Conservation (phyloP, 1,140 invertebrate species). For the Caenorhabditis briggsae region DNA sequence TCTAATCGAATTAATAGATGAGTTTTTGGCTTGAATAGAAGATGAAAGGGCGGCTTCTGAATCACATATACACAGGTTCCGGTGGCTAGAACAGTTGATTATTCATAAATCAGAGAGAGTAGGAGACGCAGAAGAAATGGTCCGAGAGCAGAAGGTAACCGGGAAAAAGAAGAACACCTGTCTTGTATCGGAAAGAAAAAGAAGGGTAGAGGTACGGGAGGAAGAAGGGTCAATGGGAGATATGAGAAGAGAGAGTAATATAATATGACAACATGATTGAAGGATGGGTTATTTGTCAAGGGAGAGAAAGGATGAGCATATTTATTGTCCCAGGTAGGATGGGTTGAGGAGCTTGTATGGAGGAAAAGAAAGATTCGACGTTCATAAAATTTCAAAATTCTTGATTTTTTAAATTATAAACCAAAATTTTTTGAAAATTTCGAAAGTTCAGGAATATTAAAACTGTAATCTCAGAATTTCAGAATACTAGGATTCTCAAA, state of each 20-base stretch:
- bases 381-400: too few relatives aligned
- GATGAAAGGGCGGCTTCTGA: not conserved
- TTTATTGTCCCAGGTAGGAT: too few relatives aligned
- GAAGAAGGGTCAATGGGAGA: not conserved
- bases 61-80: not conserved
- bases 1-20: constrained; percentile 32
- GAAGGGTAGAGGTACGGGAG: not conserved
- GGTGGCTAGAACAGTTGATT: constrained; percentile 33
- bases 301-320: too few relatives aligned
- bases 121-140: not conserved
- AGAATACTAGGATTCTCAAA: too few relatives aligned
- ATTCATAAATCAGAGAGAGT: not conserved
- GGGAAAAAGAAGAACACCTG: too few relatives aligned
- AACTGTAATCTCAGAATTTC: too few relatives aligned
- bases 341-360: too few relatives aligned
- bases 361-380: too few relatives aligned
- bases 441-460: too few relatives aligned
- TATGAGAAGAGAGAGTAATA: not conserved
- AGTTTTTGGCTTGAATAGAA: not conserved
- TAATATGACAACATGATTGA: constrained; percentile 14
- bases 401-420: too few relatives aligned
- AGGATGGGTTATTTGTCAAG: not conserved
- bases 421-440: too few relatives aligned
- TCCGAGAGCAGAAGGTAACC: not conserved
- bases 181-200: not conserved